These are phyloP conservation scores for Heliconius ethilla DNA, from an alignment of 2,888 invertebrate genomes.

Conservation along the genomic window DNA sequence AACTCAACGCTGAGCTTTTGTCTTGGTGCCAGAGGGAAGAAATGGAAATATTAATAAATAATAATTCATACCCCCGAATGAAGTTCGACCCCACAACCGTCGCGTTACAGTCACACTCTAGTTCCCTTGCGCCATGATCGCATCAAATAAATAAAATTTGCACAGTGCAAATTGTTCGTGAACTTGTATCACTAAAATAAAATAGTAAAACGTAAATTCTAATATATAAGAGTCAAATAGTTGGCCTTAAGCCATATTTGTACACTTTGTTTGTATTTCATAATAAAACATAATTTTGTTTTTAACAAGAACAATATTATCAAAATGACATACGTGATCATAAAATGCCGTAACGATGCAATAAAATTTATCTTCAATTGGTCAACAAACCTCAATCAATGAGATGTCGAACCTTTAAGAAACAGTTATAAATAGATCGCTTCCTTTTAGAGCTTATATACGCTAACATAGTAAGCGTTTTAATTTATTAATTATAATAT, in stretches of 20 bases:
- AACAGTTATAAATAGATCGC: not conserved
- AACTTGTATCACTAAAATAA: slow-evolving; percentile 37
- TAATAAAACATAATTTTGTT: slow-evolving; percentile 16
- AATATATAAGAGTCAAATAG: slow-evolving; percentile 53
- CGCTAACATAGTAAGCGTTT: not conserved
- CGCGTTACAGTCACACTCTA: no score
- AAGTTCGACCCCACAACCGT: no score
- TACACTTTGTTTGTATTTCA: slow-evolving; percentile 48
- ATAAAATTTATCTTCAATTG: slow-evolving; percentile 24
- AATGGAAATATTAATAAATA: no score
- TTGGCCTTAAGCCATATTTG: slow-evolving; percentile 62
- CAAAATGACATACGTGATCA: not conserved
- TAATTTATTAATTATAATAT: not conserved
- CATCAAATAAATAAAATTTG: slow-evolving; percentile 13
- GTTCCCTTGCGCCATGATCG: no score
- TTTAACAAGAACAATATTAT: slow-evolving; percentile 26
- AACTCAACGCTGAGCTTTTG: no score
- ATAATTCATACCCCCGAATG: no score
- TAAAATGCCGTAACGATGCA: slow-evolving; percentile 25
- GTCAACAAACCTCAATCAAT: slow-evolving; percentile 32
- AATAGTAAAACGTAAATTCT: slow-evolving; percentile 46
- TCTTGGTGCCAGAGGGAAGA: no score
- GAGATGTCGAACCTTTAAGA: slow-evolving; percentile 23
- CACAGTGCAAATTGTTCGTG: slow-evolving; percentile 34
- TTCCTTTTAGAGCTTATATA: not conserved